Conservation (phyloP, 1,140 invertebrate species). For the Archegozetes longisetosus region DNA sequence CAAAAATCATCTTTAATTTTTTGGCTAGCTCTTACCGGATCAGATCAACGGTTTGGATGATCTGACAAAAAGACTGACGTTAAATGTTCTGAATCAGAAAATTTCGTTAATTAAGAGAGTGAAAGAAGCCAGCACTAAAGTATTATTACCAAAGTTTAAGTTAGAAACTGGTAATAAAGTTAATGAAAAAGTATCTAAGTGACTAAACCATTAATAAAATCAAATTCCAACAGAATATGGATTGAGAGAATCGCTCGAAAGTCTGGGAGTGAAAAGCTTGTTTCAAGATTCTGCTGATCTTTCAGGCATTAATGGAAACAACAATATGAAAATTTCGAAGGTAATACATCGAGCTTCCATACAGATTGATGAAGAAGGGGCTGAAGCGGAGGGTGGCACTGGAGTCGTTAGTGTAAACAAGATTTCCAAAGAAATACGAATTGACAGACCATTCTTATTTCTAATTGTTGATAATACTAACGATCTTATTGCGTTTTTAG, state of each 20-base stretch:
- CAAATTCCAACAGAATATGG: not conserved
- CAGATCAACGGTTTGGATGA: not conserved
- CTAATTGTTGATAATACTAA: not conserved
- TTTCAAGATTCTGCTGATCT: not conserved
- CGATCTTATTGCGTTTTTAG: not conserved
- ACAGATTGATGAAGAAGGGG: not conserved
- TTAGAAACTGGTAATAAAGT: not conserved
- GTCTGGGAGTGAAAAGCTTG: not conserved
- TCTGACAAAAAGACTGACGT: not conserved
- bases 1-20: no score
- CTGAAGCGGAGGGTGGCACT: not conserved
- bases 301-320: not conserved
- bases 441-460: not conserved
- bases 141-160: not conserved
- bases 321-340: not conserved
- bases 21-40: not conserved
- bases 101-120: not conserved
- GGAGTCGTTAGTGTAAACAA: not conserved
- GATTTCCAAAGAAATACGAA: not conserved
- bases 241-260: not conserved
- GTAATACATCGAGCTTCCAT: not conserved
- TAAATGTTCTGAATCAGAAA: not conserved
- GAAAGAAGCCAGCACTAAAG: not conserved
- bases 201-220: not conserved
- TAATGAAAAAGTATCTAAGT: not conserved